Conservation (phyloP, 1,140 invertebrate genomes). For the Papilio xuthus region DNA sequence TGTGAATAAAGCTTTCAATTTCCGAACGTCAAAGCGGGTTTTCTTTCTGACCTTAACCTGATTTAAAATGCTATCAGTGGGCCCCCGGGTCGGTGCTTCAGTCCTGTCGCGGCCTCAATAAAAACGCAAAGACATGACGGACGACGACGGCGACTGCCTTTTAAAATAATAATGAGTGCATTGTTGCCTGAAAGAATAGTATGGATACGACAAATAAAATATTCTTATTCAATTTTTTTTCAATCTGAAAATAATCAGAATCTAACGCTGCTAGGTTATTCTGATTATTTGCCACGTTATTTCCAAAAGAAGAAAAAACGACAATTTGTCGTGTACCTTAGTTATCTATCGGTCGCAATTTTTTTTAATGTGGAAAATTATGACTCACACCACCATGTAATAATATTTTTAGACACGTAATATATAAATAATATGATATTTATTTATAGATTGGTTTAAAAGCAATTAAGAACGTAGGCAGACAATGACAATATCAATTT, state of each 20-base stretch:
- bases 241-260: not conserved
- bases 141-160: slow-evolving; percentile 57
- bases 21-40: slow-evolving; percentile 20
- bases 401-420: slow-evolving; percentile 31
- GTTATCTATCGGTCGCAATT: not conserved
- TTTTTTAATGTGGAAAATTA: not conserved
- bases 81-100: slow-evolving; percentile 47
- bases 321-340: not conserved
- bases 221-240: not conserved
- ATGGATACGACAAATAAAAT: slow-evolving; percentile 47
- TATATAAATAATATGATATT: not conserved
- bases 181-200: slow-evolving; percentile 58
- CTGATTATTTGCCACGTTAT: not conserved
- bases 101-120: slow-evolving; percentile 55
- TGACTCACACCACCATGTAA: not conserved
- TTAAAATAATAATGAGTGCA: slow-evolving; percentile 77
- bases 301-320: not conserved
- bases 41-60: slow-evolving; percentile 72
- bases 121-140: slow-evolving; percentile 68
- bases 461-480: not conserved
- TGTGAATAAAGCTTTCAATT: slow-evolving; percentile 21
- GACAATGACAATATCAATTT: not conserved
- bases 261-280: too few relatives aligned
- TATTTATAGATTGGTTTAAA: not conserved
- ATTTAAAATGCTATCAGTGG: slow-evolving; percentile 76